These are phyloP conservation scores for Zaprionus kolodkinae DNA, from an alignment of 1,140 invertebrate genomes.

Conservation along the genomic window DNA sequence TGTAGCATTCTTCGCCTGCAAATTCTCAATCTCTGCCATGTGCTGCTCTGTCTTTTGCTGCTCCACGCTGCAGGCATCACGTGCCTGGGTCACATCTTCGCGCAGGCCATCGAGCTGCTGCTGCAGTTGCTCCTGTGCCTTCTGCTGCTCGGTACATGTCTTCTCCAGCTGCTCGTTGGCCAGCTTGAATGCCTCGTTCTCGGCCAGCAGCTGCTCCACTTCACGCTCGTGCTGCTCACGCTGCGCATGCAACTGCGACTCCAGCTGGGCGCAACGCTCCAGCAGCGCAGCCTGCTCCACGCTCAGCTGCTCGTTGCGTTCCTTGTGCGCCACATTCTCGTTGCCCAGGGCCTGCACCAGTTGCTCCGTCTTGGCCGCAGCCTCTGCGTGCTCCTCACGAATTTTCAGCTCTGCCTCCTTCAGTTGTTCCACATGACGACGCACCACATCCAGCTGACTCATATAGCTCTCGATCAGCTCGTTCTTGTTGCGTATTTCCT, in stretches of 20 bases:
- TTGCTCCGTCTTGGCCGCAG: slow-evolving; percentile 62
- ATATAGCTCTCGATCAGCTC: slow-evolving; percentile 79
- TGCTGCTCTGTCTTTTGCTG: slow-evolving; percentile 58
- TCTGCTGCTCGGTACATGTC: slow-evolving; percentile 44
- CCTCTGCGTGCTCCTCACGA: slow-evolving; percentile 66
- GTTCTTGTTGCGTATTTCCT: slow-evolving; percentile 81
- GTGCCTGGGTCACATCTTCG: slow-evolving; percentile 56
- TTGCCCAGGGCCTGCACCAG: slow-evolving; percentile 61
- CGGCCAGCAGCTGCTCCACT: slow-evolving; percentile 66
- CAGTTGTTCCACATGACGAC: slow-evolving; percentile 75
- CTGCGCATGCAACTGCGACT: slow-evolving; percentile 64
- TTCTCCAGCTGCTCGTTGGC: slow-evolving; percentile 64
- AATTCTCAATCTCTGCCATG: slow-evolving; percentile 62
- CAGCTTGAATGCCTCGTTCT: slow-evolving; percentile 67
- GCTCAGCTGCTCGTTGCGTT: slow-evolving; percentile 64
- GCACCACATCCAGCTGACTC: slow-evolving; percentile 76
- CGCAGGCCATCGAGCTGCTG: slow-evolving; percentile 59
- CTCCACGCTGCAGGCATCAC: slow-evolving; percentile 43
- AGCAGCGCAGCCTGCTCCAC: slow-evolving; percentile 51
- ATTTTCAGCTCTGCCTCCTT: slow-evolving; percentile 75
- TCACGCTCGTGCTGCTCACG: slow-evolving; percentile 61
- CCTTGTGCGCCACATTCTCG: slow-evolving; percentile 67
- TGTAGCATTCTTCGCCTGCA: slow-evolving; percentile 65
- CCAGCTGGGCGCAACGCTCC: slow-evolving; percentile 55
- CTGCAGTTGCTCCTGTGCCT: slow-evolving; percentile 45